Percentiles rank a stretch among this genome's conserved stretches.
These are phyloP conservation scores for Protobothrops mucrosquamatus DNA, from an alignment of 2,113 vertebrate species.

Conservation along the genomic window DNA sequence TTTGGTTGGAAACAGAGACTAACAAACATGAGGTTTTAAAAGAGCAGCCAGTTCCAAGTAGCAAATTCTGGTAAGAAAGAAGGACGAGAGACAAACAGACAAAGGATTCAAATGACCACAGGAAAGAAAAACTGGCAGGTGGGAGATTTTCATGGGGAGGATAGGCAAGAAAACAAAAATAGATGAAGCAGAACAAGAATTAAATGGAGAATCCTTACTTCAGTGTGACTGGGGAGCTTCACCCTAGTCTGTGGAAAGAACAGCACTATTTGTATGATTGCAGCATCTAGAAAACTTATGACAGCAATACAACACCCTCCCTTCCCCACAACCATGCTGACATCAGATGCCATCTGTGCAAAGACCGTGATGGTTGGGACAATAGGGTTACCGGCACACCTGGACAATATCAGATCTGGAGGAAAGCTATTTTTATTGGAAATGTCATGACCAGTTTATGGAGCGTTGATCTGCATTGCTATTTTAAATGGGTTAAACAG, in stretches of 20 bases:
- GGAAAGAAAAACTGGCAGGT: constrained; percentile 45
- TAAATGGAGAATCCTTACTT: constrained; percentile 74
- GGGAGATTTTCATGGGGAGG: neutral
- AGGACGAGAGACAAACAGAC: constrained; percentile 35
- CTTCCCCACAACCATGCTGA: neutral
- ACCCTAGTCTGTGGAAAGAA: constrained; percentile 82
- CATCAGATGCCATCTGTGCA: neutral
- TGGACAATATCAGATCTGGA: neutral
- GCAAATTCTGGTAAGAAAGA: neutral
- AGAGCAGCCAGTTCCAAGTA: neutral
- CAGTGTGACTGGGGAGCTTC: constrained; percentile 80
- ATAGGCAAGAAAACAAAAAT: constrained; percentile 16
- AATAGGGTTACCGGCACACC: neutral
- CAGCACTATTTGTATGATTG: constrained; percentile 66
- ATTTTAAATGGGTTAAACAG: neutral
- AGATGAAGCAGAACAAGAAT: constrained; percentile 66
- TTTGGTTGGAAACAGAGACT: neutral
- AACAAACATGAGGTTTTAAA: neutral
- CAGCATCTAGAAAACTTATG: constrained; percentile 15
- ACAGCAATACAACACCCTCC: neutral
- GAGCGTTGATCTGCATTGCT: neutral
- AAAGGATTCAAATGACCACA: constrained; percentile 62
- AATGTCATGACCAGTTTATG: neutral
- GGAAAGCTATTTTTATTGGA: neutral
- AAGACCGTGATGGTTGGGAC: neutral